Percentiles rank a stretch among this genome's conserved stretches.
Conservation (phyloP, 2,113 vertebrate species). For the Agapornis roseicollis region DNA sequence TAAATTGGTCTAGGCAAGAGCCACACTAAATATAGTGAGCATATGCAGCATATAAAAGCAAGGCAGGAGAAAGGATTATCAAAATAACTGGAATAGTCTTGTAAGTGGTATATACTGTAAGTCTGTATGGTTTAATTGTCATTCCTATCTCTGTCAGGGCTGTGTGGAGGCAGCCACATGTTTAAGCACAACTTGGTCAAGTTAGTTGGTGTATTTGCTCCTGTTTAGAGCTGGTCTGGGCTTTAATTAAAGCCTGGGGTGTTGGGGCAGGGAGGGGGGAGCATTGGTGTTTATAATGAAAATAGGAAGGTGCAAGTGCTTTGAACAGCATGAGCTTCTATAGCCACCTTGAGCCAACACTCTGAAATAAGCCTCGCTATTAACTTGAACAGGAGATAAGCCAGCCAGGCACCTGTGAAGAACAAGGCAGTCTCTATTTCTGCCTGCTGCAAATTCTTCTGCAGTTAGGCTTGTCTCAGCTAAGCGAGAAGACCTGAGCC, state of each 20-base stretch:
- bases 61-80: background rate
- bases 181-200: background rate
- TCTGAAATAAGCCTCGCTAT: background rate
- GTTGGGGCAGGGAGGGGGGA: too few relatives aligned
- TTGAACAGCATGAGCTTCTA: background rate
- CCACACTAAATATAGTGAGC: constrained; percentile 19
- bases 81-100: constrained; percentile 30
- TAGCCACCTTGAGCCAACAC: background rate
- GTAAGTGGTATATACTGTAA: background rate
- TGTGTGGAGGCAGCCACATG: background rate
- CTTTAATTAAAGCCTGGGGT: background rate
- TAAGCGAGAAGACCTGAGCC: background rate
- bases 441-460: background rate
- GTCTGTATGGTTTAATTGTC: background rate
- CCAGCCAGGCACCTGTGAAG: background rate
- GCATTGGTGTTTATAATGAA: background rate
- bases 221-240: background rate
- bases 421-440: background rate
- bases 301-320: constrained; percentile 45
- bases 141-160: background rate
- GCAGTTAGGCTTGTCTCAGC: background rate
- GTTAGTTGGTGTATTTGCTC: background rate
- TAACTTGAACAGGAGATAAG: background rate
- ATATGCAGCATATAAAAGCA: background rate
- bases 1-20: background rate